Base-by-base conservation (phyloP, 2,797 vertebrate species). In the Adelosebastes latens region DNA sequence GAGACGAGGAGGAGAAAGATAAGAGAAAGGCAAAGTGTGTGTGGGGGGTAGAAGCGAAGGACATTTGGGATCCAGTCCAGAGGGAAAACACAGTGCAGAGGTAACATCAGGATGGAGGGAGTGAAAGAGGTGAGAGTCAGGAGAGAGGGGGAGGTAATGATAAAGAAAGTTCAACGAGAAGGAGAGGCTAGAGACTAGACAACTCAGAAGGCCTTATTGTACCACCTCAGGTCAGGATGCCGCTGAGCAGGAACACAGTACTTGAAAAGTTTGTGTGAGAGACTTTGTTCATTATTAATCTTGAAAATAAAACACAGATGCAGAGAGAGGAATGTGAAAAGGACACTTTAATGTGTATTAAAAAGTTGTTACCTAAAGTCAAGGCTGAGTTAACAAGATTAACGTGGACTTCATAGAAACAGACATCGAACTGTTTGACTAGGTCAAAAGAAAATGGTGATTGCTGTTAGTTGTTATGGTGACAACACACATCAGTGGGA, bases 191-290 rank as follows among this genome's bases (percentile, higher is more conserved):
- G 29, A 73, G 67, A 66, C 31, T 9, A 32, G 60, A 82, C 34
- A 75, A 72, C 65, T 72, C 31, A 71, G 65, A 77, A 36, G 25
- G 39, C 8, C 53, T 31, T 20, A 52, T 14, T 29, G 66, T 70
- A 72, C 25, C 13, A 31, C 14, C 12, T 70, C 6, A 32, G 60
- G 60, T 75, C 80, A 86, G 83, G 86, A 93, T 82, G 76, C 87
- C 88, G 84, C 79, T 88, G 87, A 91, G 60, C 71, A 75, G 75
- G 61, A 88, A 87, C 42, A 80, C 69, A 66, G 42, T 8, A n/a
- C 61, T 77, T 64, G 32, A 72, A 71, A 80, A 72, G 68, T 83
- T 39, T 80, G 53, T 69, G 72, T 49, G 65, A 72, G 36, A 11
- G 24, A 52, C 9, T 64, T 7, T 27, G 60, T 53, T 72, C n/a